Percentiles rank a stretch among this genome's conserved stretches.
Conservation (phyloP, 2,113 vertebrate species). For the Melanocharis versteri region DNA sequence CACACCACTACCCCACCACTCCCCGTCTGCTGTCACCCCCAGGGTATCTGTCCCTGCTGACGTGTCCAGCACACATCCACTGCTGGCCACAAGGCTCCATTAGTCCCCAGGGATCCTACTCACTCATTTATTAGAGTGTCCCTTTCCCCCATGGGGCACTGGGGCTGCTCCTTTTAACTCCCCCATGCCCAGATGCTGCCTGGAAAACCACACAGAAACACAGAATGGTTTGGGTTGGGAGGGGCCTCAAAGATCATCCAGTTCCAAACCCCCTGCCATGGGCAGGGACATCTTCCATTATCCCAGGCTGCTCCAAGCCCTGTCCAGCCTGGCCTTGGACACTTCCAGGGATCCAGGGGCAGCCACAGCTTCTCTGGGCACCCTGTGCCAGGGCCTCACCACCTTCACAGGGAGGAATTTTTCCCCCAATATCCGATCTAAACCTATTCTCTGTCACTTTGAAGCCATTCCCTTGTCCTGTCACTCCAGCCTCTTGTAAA, state of each 20-base stretch:
- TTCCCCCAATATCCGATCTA: background rate
- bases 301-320: background rate
- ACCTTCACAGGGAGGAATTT: background rate
- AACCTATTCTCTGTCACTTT: background rate
- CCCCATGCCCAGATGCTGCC: background rate
- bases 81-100: accelerated
- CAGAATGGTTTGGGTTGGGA: background rate
- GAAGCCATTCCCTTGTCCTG: background rate
- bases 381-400: background rate
- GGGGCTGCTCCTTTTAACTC: background rate
- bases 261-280: background rate
- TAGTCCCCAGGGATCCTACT: background rate
- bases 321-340: accelerated
- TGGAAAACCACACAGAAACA: background rate
- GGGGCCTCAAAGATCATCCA: background rate
- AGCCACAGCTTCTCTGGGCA: background rate
- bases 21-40: background rate
- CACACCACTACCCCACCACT: accelerated
- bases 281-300: background rate
- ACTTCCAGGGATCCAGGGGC: background rate
- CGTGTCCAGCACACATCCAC: background rate
- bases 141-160: accelerated
- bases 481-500: background rate
- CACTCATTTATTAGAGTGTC: background rate
- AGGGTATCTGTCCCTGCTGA: background rate